These are phyloP conservation scores for Mormyrus hasselquistii DNA, from an alignment of 2,797 vertebrate species.

Conservation along the genomic window DNA sequence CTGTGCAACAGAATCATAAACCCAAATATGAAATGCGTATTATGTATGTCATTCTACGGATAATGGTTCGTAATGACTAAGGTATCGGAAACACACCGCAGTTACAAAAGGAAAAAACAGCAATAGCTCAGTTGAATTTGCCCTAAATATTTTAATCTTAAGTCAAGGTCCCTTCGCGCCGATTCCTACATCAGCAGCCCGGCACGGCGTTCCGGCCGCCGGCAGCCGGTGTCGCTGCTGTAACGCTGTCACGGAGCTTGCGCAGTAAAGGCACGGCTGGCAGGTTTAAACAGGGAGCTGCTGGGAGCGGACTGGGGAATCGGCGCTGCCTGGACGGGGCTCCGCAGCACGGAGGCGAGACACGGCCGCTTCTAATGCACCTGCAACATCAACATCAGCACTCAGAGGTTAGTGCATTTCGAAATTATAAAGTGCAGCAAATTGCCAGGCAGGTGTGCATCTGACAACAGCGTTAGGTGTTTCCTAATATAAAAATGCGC, in stretches of 20 bases:
- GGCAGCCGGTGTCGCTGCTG: constrained; percentile 40
- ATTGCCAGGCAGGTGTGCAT: neutral
- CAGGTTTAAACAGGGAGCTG: constrained; percentile 47
- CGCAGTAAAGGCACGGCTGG: constrained; percentile 39
- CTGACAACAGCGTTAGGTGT: neutral
- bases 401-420: neutral
- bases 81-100: neutral
- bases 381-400: constrained; percentile 11
- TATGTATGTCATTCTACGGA: neutral
- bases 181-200: neutral
- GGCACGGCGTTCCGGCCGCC: constrained; percentile 32
- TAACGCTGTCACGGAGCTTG: constrained; percentile 25
- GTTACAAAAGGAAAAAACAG: neutral
- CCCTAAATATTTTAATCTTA: neutral
- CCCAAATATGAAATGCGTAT: neutral
- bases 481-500: constrained; percentile 30
- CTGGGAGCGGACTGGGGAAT: constrained; percentile 18
- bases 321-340: constrained; percentile 15
- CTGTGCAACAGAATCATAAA: neutral
- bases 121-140: neutral
- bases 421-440: neutral
- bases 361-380: constrained; percentile 2
- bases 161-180: neutral
- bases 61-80: neutral
- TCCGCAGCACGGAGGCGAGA: neutral